These are phyloP conservation scores for Athalia rosae DNA, from an alignment of 2,888 invertebrate genomes.

Conservation along the genomic window DNA sequence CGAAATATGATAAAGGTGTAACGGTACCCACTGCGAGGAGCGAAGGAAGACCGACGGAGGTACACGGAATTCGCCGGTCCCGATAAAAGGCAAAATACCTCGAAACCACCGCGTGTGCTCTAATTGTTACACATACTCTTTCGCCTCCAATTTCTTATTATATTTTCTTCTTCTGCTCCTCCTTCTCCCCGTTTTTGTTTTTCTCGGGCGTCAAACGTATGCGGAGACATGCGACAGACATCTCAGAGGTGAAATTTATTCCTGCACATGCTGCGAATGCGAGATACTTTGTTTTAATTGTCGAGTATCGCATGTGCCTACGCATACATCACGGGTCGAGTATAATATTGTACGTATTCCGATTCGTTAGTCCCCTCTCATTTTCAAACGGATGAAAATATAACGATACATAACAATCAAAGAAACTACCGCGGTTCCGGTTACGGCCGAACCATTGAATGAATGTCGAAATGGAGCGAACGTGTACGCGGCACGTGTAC, in stretches of 20 bases:
- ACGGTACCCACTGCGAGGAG: neutral
- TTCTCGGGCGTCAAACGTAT: constrained; percentile 59
- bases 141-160: neutral
- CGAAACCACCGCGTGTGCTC: neutral
- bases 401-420: neutral
- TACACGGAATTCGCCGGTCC: neutral
- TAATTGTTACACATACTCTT: neutral
- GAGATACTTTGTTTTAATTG: constrained; percentile 59
- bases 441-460: neutral
- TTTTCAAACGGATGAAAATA: constrained; percentile 4
- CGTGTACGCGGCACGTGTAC: constrained; percentile 33
- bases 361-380: constrained; percentile 36
- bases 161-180: constrained; percentile 4
- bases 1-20: constrained; percentile 36
- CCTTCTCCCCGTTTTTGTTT: neutral
- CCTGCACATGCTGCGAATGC: constrained; percentile 61
- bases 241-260: constrained; percentile 66
- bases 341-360: constrained; percentile 25
- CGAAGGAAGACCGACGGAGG: neutral
- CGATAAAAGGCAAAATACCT: neutral
- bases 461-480: constrained; percentile 11
- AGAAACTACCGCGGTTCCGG: neutral
- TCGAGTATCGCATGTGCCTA: constrained; percentile 44
- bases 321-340: constrained; percentile 43
- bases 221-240: constrained; percentile 69